A percentile compares a stretch with the other conserved stretches of the same genome.
These are phyloP conservation scores for Gadopsis marmoratus DNA, from an alignment of 2,797 vertebrate genomes.

Conservation along the genomic window DNA sequence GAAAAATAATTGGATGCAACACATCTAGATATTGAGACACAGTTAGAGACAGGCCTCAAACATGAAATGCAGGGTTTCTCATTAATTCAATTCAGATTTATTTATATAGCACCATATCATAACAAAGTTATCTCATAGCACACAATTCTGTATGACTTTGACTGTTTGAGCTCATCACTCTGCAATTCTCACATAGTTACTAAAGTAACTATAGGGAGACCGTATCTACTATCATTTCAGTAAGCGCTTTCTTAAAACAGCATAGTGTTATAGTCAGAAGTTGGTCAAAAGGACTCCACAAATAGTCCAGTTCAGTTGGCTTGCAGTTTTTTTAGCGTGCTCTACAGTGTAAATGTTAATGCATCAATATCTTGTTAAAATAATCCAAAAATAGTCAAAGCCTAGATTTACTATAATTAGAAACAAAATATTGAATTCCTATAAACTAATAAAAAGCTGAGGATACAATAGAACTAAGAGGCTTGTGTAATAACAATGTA, in stretches of 20 bases:
- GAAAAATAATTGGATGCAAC: background rate
- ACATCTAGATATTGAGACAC: background rate
- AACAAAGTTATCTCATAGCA: too few species aligned
- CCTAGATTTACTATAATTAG: background rate
- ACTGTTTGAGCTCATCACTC: background rate
- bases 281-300: background rate
- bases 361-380: background rate
- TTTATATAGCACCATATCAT: too few species aligned
- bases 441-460: background rate
- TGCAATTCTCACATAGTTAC: too few species aligned
- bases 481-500: conserved; percentile 2
- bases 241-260: background rate
- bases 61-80: background rate
- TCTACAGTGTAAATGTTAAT: background rate
- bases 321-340: background rate
- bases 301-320: background rate
- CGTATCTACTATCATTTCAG: background rate
- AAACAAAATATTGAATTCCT: background rate
- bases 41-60: background rate
- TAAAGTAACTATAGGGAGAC: background rate
- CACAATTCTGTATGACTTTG: background rate
- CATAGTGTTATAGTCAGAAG: background rate
- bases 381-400: background rate
- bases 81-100: too few species aligned
- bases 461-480: background rate